A percentile compares a stretch with the other conserved stretches of the same genome.
These are phyloP conservation scores for Macrotrachela quadricornifera DNA, from an alignment of 1,140 invertebrate genomes.

Conservation along the genomic window DNA sequence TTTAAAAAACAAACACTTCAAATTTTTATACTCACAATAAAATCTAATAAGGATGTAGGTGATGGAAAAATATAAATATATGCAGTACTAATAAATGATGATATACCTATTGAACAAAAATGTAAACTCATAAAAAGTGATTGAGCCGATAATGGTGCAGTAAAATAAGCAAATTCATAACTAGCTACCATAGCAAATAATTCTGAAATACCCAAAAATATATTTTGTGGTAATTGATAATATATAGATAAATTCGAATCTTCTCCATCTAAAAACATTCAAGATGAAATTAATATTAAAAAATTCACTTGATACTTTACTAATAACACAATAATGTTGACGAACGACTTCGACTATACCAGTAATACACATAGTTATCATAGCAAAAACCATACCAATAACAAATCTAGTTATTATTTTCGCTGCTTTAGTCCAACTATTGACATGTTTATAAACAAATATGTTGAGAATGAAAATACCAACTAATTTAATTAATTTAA, in stretches of 20 bases:
- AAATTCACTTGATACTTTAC: not conserved
- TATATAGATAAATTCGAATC: constrained; percentile 25
- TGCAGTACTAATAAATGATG: too few relatives aligned
- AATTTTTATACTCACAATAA: too few relatives aligned
- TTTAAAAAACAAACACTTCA: too few relatives aligned
- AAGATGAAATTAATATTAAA: not conserved
- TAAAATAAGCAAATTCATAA: constrained; percentile 35
- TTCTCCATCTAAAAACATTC: constrained; percentile 17
- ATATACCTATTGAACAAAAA: too few relatives aligned
- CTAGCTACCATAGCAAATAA: constrained; percentile 24
- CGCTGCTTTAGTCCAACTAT: too few relatives aligned
- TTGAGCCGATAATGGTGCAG: constrained; percentile 34
- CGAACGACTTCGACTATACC: not conserved
- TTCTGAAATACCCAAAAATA: constrained; percentile 25
- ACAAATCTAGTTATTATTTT: not conserved
- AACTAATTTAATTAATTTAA: too few relatives aligned
- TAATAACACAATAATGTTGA: not conserved
- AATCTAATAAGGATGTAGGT: too few relatives aligned
- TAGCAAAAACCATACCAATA: constrained; percentile 5
- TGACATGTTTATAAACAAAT: too few relatives aligned
- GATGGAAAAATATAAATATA: too few relatives aligned
- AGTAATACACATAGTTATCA: not conserved
- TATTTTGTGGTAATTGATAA: constrained; percentile 29
- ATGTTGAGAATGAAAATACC: too few relatives aligned
- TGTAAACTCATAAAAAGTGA: constrained; percentile 33